Base-by-base conservation (phyloP, 2,888 invertebrate genomes). In the Spilosoma lubricipeda region DNA sequence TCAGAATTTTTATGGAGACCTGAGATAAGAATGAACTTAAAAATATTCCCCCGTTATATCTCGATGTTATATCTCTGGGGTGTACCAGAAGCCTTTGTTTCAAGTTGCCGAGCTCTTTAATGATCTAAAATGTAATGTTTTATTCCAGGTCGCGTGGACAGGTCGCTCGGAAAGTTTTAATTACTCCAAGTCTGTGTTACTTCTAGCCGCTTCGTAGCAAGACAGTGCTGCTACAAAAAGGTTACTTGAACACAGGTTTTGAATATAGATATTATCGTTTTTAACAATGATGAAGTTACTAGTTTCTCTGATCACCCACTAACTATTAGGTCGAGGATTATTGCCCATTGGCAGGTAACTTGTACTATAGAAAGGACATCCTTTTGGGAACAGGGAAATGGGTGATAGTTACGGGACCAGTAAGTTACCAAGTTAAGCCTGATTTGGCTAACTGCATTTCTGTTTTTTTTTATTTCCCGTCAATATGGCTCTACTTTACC, bases 161-260 rank as follows among this genome's bases (percentile, higher is more conserved):
- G 78, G 80, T 85, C 88, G 87, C 87, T 87, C 87, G 85, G 82
- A 78, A 89, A 90, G 86, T 91, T 90, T 90, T 90, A 90, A 91
- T 91, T 91, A 90, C 90, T 90, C 90, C 85, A 88, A 80, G 79
- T 82, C 80, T 74, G 67, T 11, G 70, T 66, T 63, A 72, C 82
- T 85, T 83, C 74, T 71, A 71, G 74, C 75, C 48, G 72, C 15
- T 70, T 67, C 45, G 1, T 23, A 23, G 69, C 27, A 69, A 75
- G 72, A 72, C 75, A 75, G 77, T 78, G 71, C 68, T 68, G 48
- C 66, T 68, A 52, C 67, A 74, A n/a, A 67, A 48, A 63, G 67
- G 42, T 48, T 42, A 56, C 42, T 23, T 56, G 68, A 63, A 65
- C 30, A 45, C 27, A 72, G 66, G 67, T 56, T 56, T 56, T 30